phyloP scores from a whole-genome alignment of 2,797 vertebrate species.

The Todus mexicanus region DNA sequence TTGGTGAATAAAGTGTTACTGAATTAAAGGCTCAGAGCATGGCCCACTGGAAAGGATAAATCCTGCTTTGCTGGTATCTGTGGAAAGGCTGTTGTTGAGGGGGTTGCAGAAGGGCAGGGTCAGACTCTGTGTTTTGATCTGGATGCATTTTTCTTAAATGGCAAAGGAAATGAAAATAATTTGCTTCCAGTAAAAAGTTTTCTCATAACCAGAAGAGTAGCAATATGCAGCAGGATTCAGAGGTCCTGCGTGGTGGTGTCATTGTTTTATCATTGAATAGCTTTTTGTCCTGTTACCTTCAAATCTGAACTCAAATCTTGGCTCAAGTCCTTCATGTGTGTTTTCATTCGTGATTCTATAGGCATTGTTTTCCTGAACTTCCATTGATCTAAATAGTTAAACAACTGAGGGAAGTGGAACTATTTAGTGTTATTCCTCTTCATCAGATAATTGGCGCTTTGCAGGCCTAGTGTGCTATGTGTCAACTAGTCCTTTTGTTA shows the following conservation, averaged over 20 bases:
- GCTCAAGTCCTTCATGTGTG: background rate
- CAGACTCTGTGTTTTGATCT: background rate
- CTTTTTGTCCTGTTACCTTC: background rate
- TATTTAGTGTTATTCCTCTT: background rate
- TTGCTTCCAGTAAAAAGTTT: background rate
- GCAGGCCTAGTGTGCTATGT: background rate
- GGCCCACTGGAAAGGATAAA: background rate
- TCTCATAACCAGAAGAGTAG: background rate
- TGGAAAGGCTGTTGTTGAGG: background rate
- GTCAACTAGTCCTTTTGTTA: conserved; percentile 45
- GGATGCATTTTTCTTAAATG: background rate
- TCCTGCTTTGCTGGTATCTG: background rate
- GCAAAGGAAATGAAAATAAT: background rate
- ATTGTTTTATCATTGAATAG: background rate
- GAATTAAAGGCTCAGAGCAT: background rate
- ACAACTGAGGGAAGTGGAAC: background rate
- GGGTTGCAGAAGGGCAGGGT: background rate
- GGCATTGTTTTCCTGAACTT: background rate
- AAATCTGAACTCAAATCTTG: background rate
- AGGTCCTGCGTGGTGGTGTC: background rate
- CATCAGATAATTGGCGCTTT: background rate
- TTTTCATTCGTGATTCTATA: background rate
- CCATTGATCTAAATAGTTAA: background rate
- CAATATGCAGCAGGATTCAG: background rate
- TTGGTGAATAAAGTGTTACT: conserved; percentile 6